A percentile compares a stretch with the other conserved stretches of the same genome.
Evolutionary conservation across 2,113 vertebrate genomes (phyloP).

Genomic region (Lipophrys pholis): DNA sequence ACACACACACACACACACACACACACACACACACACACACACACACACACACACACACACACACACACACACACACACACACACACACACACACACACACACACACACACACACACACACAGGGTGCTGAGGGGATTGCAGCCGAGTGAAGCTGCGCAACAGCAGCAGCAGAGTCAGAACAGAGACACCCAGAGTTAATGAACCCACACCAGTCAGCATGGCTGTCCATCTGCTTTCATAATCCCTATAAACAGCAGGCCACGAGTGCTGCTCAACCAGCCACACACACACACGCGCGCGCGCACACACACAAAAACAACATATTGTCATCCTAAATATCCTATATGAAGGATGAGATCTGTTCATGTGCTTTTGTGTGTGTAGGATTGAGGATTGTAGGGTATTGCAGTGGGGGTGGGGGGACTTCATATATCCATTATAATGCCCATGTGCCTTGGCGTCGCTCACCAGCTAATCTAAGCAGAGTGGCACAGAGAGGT

Average conservation of each 20-base stretch:
- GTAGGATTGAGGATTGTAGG: conserved; percentile 27
- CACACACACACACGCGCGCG: conserved; percentile 52
- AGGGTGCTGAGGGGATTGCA: conserved; percentile 50
- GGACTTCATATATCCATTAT: conserved; percentile 40
- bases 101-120: conserved; percentile 12
- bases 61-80: not conserved
- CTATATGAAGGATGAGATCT: conserved; percentile 28
- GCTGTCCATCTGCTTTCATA: conserved; percentile 86
- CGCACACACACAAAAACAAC: conserved; percentile 42
- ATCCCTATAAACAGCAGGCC: conserved; percentile 79
- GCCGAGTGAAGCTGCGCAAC: conserved; percentile 59
- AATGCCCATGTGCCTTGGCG: conserved; percentile 49
- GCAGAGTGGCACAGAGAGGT: conserved; percentile 64
- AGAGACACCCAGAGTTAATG: conserved; percentile 83
- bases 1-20: conserved; percentile 11
- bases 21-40: conserved; percentile 10
- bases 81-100: not conserved
- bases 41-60: not conserved
- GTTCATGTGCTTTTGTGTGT: conserved; percentile 21
- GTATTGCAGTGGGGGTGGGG: conserved; percentile 8
- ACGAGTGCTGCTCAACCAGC: conserved; percentile 52
- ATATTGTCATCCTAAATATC: conserved; percentile 51
- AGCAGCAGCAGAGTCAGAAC: conserved; percentile 57
- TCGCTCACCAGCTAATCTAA: conserved; percentile 72
- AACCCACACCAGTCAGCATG: conserved; percentile 85